Conservation (phyloP, 1,140 invertebrate genomes). For the Metaphire vulgaris region DNA sequence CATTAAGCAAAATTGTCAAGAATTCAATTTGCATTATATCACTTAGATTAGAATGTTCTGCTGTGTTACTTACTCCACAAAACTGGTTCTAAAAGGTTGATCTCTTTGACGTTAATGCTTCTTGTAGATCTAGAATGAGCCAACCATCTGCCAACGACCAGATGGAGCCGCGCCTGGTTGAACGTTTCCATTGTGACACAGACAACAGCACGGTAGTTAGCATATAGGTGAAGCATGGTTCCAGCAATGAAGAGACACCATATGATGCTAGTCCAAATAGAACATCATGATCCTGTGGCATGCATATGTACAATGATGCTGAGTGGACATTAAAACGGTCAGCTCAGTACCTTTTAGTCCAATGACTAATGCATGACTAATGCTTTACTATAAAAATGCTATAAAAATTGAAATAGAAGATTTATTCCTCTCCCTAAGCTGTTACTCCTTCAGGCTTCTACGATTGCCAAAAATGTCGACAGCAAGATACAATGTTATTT, state of each 20-base stretch:
- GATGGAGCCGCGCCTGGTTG: conserved; percentile 68
- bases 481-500: no score
- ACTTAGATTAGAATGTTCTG: no score
- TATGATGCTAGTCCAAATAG: conserved; percentile 56
- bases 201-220: conserved; percentile 78
- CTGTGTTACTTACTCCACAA: conserved; percentile 44
- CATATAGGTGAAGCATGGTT: conserved; percentile 71
- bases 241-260: conserved; percentile 66
- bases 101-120: conserved; percentile 31
- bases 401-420: no score
- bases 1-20: no score
- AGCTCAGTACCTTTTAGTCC: not conserved
- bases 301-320: conserved; percentile 4
- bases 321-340: not conserved
- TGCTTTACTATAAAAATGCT: not conserved
- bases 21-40: no score
- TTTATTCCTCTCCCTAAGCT: no score
- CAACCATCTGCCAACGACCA: conserved; percentile 62
- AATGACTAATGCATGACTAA: conserved; percentile 1
- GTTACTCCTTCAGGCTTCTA: no score
- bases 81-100: conserved; percentile 45
- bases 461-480: no score
- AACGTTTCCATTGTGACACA: conserved; percentile 67
- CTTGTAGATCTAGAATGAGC: conserved; percentile 22
- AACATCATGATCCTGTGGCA: conserved; percentile 11